Conservation (phyloP, 2,113 vertebrate genomes). For the Mesembrinibis cayennensis region DNA sequence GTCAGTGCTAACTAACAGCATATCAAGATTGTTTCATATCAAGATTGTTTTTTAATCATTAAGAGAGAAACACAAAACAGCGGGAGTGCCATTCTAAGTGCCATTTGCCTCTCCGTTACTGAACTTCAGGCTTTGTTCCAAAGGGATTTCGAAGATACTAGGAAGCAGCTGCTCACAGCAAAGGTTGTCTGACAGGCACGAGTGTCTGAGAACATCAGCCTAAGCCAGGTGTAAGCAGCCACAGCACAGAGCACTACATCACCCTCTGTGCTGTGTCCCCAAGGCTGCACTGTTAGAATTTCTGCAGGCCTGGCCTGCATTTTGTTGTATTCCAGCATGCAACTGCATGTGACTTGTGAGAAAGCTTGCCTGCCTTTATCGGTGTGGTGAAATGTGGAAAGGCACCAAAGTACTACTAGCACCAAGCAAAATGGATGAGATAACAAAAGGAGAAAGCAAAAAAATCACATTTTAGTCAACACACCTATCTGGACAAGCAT, state of each 20-base stretch:
- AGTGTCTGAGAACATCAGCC: background rate
- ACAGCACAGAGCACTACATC: background rate
- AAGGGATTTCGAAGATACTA: background rate
- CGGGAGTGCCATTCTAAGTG: background rate
- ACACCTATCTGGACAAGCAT: rapidly evolving
- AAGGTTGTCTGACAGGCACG: background rate
- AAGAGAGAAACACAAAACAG: background rate
- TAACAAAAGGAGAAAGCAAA: background rate
- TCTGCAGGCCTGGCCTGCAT: background rate
- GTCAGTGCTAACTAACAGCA: background rate
- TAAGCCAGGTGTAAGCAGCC: background rate
- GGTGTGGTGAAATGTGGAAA: background rate
- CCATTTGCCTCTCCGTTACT: background rate
- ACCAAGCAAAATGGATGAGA: background rate
- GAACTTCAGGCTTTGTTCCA: background rate
- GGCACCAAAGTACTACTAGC: background rate
- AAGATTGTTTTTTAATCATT: background rate
- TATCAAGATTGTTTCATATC: background rate
- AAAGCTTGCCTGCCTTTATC: background rate
- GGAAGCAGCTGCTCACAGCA: background rate
- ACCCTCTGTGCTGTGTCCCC: background rate
- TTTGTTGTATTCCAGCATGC: background rate
- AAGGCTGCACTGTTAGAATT: background rate
- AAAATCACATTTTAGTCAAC: background rate
- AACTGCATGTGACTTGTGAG: background rate